Evolutionary conservation across 2,888 invertebrate genomes (phyloP), one percentile per base, ranked within the genome.

Genomic region (Yponomeuta malinellus): DNA sequence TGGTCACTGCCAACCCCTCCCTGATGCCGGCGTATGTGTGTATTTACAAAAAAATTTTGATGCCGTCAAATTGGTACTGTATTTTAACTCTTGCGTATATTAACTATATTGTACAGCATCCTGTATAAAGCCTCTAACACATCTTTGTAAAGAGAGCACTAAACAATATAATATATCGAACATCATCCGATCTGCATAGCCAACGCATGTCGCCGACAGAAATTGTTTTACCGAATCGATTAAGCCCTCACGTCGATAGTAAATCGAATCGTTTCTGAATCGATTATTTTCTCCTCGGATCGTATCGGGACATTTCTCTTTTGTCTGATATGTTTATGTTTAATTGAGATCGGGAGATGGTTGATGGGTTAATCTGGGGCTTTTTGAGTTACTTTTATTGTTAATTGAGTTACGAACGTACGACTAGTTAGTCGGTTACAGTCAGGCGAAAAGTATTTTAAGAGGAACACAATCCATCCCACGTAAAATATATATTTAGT

Each of bases 221-320:
- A 89, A 89, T 88, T 87, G 89, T 88, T 89, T 88, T 83, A 81
- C 86, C 80, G 85, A 87, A 88, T 89, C 89, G 89, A 90, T 90
- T 90, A 90, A 87, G 83, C 78, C 79, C 80, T 83, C 81, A 83
- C 68, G 80, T 85, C 83, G 86, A 85, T 84, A 83, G 78, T 81
- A 81, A 77, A 83, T 84, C 86, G 84, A 86, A 87, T 85, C 82
- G 83, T 85, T 84, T 87, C 87, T 84, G 78, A 84, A 80, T 75
- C 76, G 75, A 76, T 76, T 59, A 59, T 59, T 59, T 59, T 59
- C 15, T 5, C 52, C 52, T 15, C 15, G 15, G 15, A 15, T 15
- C 52, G 15, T 59, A 77, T 78, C 76, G 74, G 15, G 52, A 15
- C 15, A 74, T 80, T 81, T 85, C 83, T 84, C 79, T 81, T 79